Evolutionary conservation across 2,797 vertebrate species (phyloP).

Genomic region (Lagorchestes hirsutus): DNA sequence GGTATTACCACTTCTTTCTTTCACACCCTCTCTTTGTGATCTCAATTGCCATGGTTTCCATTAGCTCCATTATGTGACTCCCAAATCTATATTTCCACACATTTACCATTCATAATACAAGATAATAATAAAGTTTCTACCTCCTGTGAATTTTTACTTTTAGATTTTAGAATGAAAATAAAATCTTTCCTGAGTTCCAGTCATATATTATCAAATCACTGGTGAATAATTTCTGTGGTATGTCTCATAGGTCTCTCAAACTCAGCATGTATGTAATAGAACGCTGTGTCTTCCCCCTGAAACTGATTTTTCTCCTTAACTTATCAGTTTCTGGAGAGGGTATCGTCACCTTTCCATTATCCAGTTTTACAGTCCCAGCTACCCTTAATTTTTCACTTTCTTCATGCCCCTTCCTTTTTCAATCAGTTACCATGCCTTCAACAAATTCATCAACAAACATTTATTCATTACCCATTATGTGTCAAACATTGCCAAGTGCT

Average conservation of each 20-base stretch:
- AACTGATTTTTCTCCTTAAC: neutral
- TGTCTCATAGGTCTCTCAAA: neutral
- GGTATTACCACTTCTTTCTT: neutral
- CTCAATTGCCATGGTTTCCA: neutral
- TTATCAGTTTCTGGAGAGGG: neutral
- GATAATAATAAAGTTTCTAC: neutral
- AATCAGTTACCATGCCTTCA: neutral
- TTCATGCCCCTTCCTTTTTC: neutral
- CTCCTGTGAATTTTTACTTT: neutral
- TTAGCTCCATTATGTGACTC: neutral
- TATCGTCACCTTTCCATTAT: neutral
- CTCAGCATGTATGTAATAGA: neutral
- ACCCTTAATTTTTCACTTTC: neutral
- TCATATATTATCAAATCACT: neutral
- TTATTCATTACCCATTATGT: neutral
- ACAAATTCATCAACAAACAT: neutral
- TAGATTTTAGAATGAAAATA: neutral
- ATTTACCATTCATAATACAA: neutral
- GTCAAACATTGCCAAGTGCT: neutral
- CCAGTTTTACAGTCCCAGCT: neutral
- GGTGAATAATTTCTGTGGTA: neutral
- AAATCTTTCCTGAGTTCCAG: neutral
- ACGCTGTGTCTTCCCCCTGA: neutral
- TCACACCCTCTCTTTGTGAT: neutral
- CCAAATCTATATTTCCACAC: neutral